Conservation (phyloP, 2,888 invertebrate species). For the Nesidiocoris tenuis region DNA sequence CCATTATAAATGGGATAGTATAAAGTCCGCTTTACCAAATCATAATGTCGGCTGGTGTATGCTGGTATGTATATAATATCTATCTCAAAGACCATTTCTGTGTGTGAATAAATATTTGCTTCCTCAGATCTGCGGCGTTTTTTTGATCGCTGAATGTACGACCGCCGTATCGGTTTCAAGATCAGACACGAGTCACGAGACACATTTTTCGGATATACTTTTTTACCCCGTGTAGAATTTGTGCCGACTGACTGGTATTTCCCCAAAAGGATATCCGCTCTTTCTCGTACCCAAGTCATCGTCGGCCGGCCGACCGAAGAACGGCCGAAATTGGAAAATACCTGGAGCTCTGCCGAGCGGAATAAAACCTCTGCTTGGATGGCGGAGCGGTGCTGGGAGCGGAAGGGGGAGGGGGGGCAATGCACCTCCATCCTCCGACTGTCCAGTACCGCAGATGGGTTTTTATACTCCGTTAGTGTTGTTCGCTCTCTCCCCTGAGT, state of each 20-base stretch:
- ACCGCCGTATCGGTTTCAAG: too few species aligned
- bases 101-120: too few species aligned
- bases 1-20: too few species aligned
- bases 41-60: too few species aligned
- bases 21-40: too few species aligned
- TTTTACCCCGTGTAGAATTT: neutral
- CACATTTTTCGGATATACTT: neutral
- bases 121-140: too few species aligned
- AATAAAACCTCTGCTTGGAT: slow-evolving; percentile 9
- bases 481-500: slow-evolving; percentile 8
- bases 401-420: too few species aligned
- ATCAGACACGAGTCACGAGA: neutral
- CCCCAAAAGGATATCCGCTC: slow-evolving; percentile 23
- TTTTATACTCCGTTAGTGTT: slow-evolving; percentile 25
- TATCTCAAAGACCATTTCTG: too few species aligned
- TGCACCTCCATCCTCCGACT: too few species aligned
- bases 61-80: too few species aligned
- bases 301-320: slow-evolving; percentile 9
- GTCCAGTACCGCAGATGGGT: neutral
- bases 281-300: neutral
- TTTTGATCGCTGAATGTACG: too few species aligned
- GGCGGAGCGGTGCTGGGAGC: too few species aligned
- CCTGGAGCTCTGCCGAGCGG: slow-evolving; percentile 13
- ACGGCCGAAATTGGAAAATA: slow-evolving; percentile 36
- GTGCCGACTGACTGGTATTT: neutral